phyloP scores from a whole-genome alignment of 2,888 invertebrate species.

The Leptinotarsa haldemani region DNA sequence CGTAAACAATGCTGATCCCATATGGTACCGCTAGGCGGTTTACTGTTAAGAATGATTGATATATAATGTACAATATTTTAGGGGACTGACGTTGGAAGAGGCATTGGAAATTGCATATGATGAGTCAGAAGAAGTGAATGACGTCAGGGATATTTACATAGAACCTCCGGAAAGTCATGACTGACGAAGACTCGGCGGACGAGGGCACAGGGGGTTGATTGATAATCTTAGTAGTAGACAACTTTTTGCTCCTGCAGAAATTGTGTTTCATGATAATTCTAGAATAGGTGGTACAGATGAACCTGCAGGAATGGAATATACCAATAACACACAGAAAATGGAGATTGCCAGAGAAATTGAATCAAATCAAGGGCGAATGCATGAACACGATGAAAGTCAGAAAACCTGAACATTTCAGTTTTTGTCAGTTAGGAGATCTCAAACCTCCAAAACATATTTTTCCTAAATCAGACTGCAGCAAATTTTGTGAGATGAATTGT shows the following conservation, averaged over 20 bases:
- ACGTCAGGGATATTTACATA: no score
- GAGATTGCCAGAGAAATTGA: constrained; percentile 4
- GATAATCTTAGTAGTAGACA: neutral
- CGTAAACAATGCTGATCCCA: no score
- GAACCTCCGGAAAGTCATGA: neutral
- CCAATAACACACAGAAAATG: constrained; percentile 1
- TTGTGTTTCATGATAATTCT: neutral
- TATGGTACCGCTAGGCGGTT: no score
- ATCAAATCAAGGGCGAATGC: constrained; percentile 4
- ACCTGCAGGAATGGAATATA: neutral
- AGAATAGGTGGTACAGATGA: neutral
- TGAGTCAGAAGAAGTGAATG: no score
- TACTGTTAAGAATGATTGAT: no score
- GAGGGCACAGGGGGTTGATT: neutral
- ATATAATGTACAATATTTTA: no score
- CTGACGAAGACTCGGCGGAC: neutral
- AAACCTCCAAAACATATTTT: neutral
- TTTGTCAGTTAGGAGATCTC: constrained; percentile 11
- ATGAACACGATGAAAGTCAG: neutral
- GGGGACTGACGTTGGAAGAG: no score
- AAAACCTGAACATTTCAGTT: neutral
- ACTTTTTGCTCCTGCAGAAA: neutral
- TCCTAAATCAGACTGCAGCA: neutral
- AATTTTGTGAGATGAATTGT: neutral
- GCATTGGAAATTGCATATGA: no score